A percentile compares a stretch with the other conserved stretches of the same genome.
These are phyloP conservation scores for Tenthredo mesomela DNA, from an alignment of 2,888 invertebrate genomes.

Conservation along the genomic window DNA sequence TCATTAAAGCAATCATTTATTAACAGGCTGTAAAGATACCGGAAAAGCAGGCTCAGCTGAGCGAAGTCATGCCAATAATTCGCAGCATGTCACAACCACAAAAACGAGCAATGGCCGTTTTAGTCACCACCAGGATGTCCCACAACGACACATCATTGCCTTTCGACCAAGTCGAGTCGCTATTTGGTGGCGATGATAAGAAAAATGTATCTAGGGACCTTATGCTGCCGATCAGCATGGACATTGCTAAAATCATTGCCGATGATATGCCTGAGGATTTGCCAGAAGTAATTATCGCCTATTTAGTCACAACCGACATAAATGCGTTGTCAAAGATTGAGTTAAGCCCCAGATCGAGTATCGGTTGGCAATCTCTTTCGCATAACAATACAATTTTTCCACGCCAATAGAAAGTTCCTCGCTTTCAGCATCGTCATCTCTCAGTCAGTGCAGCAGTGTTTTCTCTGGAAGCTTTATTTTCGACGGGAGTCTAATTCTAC, in stretches of 20 bases:
- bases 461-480: conserved; percentile 33
- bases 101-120: conserved; percentile 82
- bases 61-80: conserved; percentile 83
- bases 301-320: conserved; percentile 10
- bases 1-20: conserved; percentile 36
- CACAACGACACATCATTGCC: conserved; percentile 58
- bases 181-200: conserved; percentile 71
- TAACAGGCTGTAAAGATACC: conserved; percentile 80
- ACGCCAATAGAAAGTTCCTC: conserved; percentile 36
- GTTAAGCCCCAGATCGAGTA: background rate
- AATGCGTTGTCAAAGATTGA: background rate
- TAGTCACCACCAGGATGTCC: conserved; percentile 79
- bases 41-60: conserved; percentile 82
- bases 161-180: conserved; percentile 40
- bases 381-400: conserved; percentile 16
- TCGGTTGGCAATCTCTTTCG: conserved; percentile 20
- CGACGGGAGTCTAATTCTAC: background rate
- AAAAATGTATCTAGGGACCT: conserved; percentile 80
- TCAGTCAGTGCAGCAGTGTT: background rate
- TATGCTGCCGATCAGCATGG: conserved; percentile 83
- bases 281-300: conserved; percentile 67
- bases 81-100: conserved; percentile 83
- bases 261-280: conserved; percentile 67
- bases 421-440: conserved; percentile 36
- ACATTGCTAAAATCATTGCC: conserved; percentile 81